Evolutionary conservation across 2,113 vertebrate species (phyloP), one percentile per base, ranked within the genome.

Genomic region (Crotalus helleri): DNA sequence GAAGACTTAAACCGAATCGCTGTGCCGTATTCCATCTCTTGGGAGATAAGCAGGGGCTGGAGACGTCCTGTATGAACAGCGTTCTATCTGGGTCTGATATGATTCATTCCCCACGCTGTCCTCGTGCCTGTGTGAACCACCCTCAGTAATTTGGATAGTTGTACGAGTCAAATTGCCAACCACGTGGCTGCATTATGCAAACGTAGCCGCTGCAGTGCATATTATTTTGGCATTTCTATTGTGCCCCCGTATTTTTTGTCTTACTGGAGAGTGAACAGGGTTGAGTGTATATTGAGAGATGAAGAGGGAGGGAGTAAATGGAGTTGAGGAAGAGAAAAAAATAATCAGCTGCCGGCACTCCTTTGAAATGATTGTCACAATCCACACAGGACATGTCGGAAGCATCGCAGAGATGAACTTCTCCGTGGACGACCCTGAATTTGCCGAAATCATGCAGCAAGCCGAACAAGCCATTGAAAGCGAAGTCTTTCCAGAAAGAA

Each of bases 381-480:
- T 92, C 95, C 95, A 94, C 95, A 54, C 51, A 97, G 86, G 95
- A 57, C 81, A 91, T 98, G 97, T 97, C 90, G 94, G 96, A 94
- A 96, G 96, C 94, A 95, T 95, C 86, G 98, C 98, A 49, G 98
- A 98, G 90, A 97, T 99, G 97, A 99, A 99, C 95, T 94, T 97
- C 92, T 98, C 99, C 96, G 97, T 98, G 59, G 98, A 98, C 0
- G 99, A 99, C 96, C 98, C 98, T 1, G 99, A 98, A 96, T 99
- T 99, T 98, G 98, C 98, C 8, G 98, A 99, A 92, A 98, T 98
- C 59, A 96, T 99, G 95, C 97, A 98, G 96, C 97, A 94, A 97
- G 98, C 98, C 0, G 99, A 99, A 64, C 99, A 99, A 97, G 99
- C 99, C 51, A 98, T 99, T 54, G 99, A 99, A 94, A 96, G 95